phyloP scores from a whole-genome alignment of 2,797 vertebrate species.

The Eospalax fontanierii region DNA sequence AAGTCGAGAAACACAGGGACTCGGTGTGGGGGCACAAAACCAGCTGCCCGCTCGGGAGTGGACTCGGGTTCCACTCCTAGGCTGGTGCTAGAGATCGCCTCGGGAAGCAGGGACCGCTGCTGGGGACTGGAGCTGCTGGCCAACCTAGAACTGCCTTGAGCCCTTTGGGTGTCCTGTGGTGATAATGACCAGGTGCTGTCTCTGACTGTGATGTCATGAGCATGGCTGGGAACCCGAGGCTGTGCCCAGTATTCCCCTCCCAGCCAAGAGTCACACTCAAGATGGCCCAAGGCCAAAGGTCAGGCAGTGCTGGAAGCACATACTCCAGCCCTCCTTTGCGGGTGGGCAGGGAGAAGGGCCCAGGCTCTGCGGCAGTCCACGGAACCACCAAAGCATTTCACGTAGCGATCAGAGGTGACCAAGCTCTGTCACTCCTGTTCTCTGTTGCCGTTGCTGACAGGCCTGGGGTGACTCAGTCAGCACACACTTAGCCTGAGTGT shows the following conservation, averaged over 20 bases:
- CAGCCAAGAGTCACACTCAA: not conserved
- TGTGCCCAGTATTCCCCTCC: not conserved
- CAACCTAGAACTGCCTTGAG: not conserved
- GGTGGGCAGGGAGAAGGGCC: not conserved
- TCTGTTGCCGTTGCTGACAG: not conserved
- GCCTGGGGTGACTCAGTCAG: not conserved
- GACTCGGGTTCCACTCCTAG: not conserved
- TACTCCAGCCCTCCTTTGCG: not conserved
- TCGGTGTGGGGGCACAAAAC: fast-evolving
- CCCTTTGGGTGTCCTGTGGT: not conserved
- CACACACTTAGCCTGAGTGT: fast-evolving
- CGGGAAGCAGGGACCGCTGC: not conserved
- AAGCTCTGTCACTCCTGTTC: not conserved
- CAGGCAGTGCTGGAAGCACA: not conserved
- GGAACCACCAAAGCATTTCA: not conserved
- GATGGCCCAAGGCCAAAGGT: not conserved
- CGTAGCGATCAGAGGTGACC: not conserved
- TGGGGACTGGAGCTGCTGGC: not conserved
- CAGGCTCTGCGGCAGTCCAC: fast-evolving
- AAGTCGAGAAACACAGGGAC: not conserved
- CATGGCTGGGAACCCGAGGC: not conserved
- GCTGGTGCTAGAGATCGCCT: not conserved
- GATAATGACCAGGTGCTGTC: fast-evolving
- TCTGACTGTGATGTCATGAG: not conserved
- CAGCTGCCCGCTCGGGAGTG: not conserved